Evolutionary conservation across 2,888 invertebrate genomes (phyloP), one percentile per base, ranked within the genome.

Genomic region (Epinotia brunnichana): DNA sequence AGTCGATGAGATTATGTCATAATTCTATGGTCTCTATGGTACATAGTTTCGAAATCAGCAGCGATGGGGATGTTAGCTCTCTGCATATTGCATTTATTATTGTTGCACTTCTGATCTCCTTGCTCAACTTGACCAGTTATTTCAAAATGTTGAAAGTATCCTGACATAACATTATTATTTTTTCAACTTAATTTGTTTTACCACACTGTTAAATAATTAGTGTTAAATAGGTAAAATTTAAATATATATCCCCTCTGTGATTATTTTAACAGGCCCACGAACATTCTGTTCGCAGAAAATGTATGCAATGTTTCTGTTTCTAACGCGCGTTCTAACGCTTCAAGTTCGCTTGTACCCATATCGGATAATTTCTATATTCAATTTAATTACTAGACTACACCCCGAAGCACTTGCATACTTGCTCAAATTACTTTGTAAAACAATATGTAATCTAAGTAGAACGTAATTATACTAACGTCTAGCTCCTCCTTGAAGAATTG

Each of bases 1-100:
- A 78, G 78, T 78, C 79, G 74, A 74, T 77, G 76, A 76, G 77
- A 77, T 76, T 54, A 63, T 60, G 60, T 41, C 54, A 72, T 53
- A n/a, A 53, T 39, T 17, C 17, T 54, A 17, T 13, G 48, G 39
- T n/a, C 48, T n/a, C n/a, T 17, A 15, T 13, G 7, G 3, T 15
- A 19, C n/a, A 35, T 9, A 35, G 10, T 86, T 83, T 81, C 78
- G 80, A 86, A 86, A 84, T 79, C 77, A 76, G 77, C 80, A 77
- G 77, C 39, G 29, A 39, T 84, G 84, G 86, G 83, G 85, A 87
- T 85, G 66, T 70, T 62, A 74, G 24, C 29, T 63, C 5, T 17
- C 10, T 63, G 63, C 13, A 9, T 35, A 35, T 35, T 35, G 9
- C 51, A 51, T 51, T 62, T 21, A 61, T 57, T 57, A 15, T 61